These are phyloP conservation scores for Macropus fuliginosus DNA, from an alignment of 2,797 vertebrate species.

Conservation along the genomic window DNA sequence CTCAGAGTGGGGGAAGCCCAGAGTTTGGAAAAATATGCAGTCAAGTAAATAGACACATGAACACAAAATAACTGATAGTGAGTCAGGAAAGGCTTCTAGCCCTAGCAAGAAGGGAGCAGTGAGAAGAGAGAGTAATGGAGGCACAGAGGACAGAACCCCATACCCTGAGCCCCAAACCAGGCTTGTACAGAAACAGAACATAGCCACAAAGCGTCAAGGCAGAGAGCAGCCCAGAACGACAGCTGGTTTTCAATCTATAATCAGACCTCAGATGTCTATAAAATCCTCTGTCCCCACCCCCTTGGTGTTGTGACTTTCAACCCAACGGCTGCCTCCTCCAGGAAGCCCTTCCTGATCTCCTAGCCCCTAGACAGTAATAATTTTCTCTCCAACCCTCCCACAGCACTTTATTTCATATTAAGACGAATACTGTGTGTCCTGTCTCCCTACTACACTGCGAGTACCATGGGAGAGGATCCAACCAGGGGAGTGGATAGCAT, in stretches of 20 bases:
- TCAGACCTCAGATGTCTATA: no score
- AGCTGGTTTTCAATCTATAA: no score
- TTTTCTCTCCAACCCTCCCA: background rate
- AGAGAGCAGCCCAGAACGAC: background rate
- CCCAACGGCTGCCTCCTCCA: background rate
- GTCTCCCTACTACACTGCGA: background rate
- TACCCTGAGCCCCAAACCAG: background rate
- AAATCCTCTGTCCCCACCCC: background rate
- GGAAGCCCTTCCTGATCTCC: background rate
- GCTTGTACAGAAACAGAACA: background rate
- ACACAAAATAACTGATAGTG: background rate
- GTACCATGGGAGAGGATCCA: background rate
- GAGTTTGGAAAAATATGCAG: background rate
- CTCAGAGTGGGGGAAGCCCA: background rate
- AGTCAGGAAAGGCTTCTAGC: background rate
- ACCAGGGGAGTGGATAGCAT: background rate
- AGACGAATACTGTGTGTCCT: background rate
- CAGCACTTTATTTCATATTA: background rate
- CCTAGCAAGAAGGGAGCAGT: background rate
- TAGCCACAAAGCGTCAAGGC: background rate
- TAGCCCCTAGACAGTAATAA: background rate
- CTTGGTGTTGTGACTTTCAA: background rate
- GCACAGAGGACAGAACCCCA: background rate
- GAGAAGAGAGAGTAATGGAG: background rate
- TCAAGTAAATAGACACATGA: background rate